Percentiles rank a stretch among this genome's conserved stretches.
Conservation (phyloP, 2,888 invertebrate genomes). For the Eledona agricola region DNA sequence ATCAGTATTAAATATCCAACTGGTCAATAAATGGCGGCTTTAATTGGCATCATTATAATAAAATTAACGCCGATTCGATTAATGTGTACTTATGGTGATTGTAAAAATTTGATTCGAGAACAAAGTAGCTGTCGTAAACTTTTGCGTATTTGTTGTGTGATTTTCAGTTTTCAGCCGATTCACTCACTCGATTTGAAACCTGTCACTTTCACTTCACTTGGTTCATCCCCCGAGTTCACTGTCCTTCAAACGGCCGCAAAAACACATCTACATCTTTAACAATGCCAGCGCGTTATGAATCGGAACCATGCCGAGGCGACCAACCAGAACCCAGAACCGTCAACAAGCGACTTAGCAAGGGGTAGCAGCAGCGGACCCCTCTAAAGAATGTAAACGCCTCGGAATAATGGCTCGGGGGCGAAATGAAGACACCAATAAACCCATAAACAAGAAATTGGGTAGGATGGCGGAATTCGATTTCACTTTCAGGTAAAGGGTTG, state of each 20-base stretch:
- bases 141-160: conserved; percentile 23
- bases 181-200: background rate
- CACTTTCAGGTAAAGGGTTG: conserved; percentile 56
- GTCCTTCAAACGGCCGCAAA: conserved; percentile 49
- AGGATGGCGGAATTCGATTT: conserved; percentile 46
- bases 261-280: conserved; percentile 49
- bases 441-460: conserved; percentile 49
- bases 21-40: conserved; percentile 19
- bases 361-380: conserved; percentile 47
- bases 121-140: conserved; percentile 33
- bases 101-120: conserved; percentile 25
- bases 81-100: conserved; percentile 21
- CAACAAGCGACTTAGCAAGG: conserved; percentile 47
- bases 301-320: conserved; percentile 52
- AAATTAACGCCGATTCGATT: conserved; percentile 31
- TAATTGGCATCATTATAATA: conserved; percentile 31
- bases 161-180: background rate
- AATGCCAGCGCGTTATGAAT: conserved; percentile 52
- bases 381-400: conserved; percentile 43
- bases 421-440: conserved; percentile 54
- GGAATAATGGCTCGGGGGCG: conserved; percentile 41
- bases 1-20: conserved; percentile 5
- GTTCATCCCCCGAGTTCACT: conserved; percentile 47
- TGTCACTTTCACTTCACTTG: conserved; percentile 46
- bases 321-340: conserved; percentile 56